phyloP scores from a whole-genome alignment of 2,113 vertebrate species.

The Thunnus thynnus region DNA sequence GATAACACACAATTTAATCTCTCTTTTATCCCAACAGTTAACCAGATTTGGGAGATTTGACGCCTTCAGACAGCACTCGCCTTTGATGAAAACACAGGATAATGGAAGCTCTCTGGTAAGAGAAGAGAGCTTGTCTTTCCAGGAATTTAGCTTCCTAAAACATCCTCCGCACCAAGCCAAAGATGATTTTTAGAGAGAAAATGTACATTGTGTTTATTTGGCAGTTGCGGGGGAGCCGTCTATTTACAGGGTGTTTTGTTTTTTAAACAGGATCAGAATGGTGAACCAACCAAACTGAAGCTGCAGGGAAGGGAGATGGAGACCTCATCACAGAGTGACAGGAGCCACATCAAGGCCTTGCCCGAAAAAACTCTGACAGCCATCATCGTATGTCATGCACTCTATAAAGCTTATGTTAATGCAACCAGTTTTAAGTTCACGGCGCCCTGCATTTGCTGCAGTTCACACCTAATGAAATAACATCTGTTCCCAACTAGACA shows the following conservation, averaged over 20 bases:
- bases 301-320: slow-evolving; percentile 87
- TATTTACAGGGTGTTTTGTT: slow-evolving; percentile 4
- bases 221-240: not conserved
- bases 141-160: slow-evolving; percentile 9
- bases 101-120: slow-evolving; percentile 75
- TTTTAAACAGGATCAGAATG: slow-evolving; percentile 74
- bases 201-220: not conserved
- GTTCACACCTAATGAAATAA: slow-evolving; percentile 18
- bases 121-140: not conserved
- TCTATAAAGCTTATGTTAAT: slow-evolving; percentile 21
- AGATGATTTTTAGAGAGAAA: not conserved
- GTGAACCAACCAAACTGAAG: slow-evolving; percentile 75
- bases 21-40: slow-evolving; percentile 81
- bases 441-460: not conserved
- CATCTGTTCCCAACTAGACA: slow-evolving; percentile 30
- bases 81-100: slow-evolving; percentile 77
- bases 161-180: not conserved
- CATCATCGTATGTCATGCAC: slow-evolving; percentile 38
- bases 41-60: slow-evolving; percentile 88
- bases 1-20: slow-evolving; percentile 55
- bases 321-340: slow-evolving; percentile 87
- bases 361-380: slow-evolving; percentile 86
- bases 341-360: slow-evolving; percentile 86
- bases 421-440: slow-evolving; percentile 3
- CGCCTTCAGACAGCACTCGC: slow-evolving; percentile 74